Conservation (phyloP, 2,113 vertebrate genomes). For the Spermophilus dauricus region DNA sequence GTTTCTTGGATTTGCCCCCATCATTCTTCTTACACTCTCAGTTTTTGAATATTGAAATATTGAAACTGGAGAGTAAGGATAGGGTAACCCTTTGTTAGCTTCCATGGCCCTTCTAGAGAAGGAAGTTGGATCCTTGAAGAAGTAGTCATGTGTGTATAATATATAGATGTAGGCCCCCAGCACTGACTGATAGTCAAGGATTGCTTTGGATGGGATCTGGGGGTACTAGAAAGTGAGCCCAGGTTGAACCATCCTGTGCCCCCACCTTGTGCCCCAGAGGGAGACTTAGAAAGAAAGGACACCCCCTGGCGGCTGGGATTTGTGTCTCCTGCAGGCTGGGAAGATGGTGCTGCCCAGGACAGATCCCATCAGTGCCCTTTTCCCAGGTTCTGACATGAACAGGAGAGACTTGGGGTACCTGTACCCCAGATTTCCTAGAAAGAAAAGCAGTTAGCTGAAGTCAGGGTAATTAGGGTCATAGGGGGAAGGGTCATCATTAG, state of each 20-base stretch:
- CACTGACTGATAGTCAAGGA: not conserved
- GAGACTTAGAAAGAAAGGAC: not conserved
- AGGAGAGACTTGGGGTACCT: not conserved
- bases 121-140: not conserved
- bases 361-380: not conserved
- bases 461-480: not conserved
- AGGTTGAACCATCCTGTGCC: not conserved
- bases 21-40: not conserved
- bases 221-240: rapidly evolving
- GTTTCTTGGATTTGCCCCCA: not conserved
- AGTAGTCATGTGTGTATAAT: too few species aligned
- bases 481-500: not conserved
- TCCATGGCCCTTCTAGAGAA: not conserved
- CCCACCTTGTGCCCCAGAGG: not conserved
- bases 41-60: not conserved
- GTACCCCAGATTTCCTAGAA: not conserved
- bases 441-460: not conserved
- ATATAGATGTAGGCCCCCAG: too few species aligned
- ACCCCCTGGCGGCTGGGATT: rapidly evolving
- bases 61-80: not conserved
- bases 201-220: not conserved
- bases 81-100: not conserved
- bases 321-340: not conserved
- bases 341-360: not conserved
- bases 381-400: not conserved